A percentile compares a stretch with the other conserved stretches of the same genome.
These are phyloP conservation scores for Aphidius colemani DNA, from an alignment of 2,888 invertebrate species.

Conservation along the genomic window DNA sequence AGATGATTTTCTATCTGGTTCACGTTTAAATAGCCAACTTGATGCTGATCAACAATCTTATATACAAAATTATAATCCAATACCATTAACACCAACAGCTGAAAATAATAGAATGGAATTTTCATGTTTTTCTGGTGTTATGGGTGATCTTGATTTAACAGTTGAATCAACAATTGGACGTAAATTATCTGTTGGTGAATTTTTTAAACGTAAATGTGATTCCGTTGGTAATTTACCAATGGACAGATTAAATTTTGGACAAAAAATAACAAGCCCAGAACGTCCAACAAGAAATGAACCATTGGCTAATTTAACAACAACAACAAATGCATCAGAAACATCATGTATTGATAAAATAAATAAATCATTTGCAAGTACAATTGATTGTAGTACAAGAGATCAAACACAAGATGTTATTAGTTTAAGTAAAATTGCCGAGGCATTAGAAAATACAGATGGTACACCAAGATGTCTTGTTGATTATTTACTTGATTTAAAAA, in stretches of 20 bases:
- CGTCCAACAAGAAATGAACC: slow-evolving; percentile 39
- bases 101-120: slow-evolving; percentile 48
- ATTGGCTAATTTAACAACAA: slow-evolving; percentile 46
- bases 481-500: slow-evolving; percentile 48
- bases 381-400: slow-evolving; percentile 33
- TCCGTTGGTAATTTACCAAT: slow-evolving; percentile 50
- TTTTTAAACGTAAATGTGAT: slow-evolving; percentile 60
- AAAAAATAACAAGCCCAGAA: slow-evolving; percentile 43
- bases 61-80: slow-evolving; percentile 47
- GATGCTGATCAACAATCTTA: slow-evolving; percentile 60
- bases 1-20: slow-evolving; percentile 54
- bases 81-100: slow-evolving; percentile 35
- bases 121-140: slow-evolving; percentile 54
- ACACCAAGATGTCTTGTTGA: slow-evolving; percentile 52
- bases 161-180: slow-evolving; percentile 47
- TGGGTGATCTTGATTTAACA: slow-evolving; percentile 51
- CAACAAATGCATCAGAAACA: slow-evolving; percentile 18
- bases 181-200: slow-evolving; percentile 60
- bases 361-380: not conserved
- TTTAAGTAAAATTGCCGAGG: slow-evolving; percentile 50
- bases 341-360: slow-evolving; percentile 4
- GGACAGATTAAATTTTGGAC: slow-evolving; percentile 48
- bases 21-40: slow-evolving; percentile 57
- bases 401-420: slow-evolving; percentile 40
- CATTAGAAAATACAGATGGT: slow-evolving; percentile 45